A percentile compares a stretch with the other conserved stretches of the same genome.
Evolutionary conservation across 2,113 vertebrate genomes (phyloP).

Genomic region (Orientallactaga bullata): DNA sequence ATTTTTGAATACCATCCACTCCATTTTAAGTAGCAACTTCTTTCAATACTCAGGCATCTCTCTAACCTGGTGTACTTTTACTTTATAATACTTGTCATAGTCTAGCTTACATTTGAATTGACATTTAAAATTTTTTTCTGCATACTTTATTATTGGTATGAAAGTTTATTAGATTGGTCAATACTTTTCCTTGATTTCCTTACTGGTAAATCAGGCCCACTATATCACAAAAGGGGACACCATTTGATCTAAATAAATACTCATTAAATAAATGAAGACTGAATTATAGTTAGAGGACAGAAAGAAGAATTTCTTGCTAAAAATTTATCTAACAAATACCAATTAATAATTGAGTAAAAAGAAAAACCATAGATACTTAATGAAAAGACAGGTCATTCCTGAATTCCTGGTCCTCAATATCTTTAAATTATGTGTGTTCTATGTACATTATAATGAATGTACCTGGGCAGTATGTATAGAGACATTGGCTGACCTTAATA

Average conservation of each 20-base stretch:
- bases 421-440: conserved; percentile 22
- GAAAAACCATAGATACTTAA: not conserved
- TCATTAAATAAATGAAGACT: conserved; percentile 1
- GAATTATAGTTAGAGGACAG: not conserved
- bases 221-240: not conserved
- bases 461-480: not conserved
- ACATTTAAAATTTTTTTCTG: not conserved
- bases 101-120: not conserved
- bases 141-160: not conserved
- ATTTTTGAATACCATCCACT: not conserved
- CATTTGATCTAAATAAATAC: not conserved
- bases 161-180: not conserved
- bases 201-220: not conserved
- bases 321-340: not conserved
- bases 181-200: not conserved
- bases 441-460: conserved; percentile 28
- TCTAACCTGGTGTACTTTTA: not conserved
- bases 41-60: not conserved
- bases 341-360: conserved; percentile 29
- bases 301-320: not conserved
- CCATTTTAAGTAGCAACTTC: not conserved
- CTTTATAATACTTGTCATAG: not conserved
- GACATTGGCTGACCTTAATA: conserved; percentile 29
- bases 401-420: not conserved
- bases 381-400: conserved; percentile 17